Evolutionary conservation across 2,113 vertebrate genomes (phyloP), one percentile per base, ranked within the genome.

Genomic region (Neodontobutis hainanensis): DNA sequence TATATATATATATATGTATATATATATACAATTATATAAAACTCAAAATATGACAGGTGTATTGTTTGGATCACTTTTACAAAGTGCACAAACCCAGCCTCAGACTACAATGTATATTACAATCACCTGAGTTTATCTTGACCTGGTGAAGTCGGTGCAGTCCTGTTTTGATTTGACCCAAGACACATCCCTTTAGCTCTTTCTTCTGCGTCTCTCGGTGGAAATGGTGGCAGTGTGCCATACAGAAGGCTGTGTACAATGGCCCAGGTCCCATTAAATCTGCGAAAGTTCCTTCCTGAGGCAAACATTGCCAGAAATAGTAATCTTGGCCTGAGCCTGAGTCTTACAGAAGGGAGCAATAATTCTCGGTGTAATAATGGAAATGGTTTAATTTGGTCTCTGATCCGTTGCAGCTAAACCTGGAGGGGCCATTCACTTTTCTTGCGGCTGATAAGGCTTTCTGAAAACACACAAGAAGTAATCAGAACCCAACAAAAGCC

Each of bases 201-300:
- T 65, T 91, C 65, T 36, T 32, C 45, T 27, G 62, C 50, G 5
- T 47, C 90, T 90, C 91, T 85, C 81, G 89, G 70, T 92, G 80
- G 76, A 90, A 70, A 89, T 70, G 59, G 94, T 96, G 96, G 94
- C 88, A 73, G 43, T 0, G 84, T 92, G 95, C 95, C 96, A 96
- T 94, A 96, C 95, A 95, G 95, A 96, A 97, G 95, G 94, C 92
- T 82, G 94, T 91, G 93, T 95, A 98, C 96, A 98, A 96, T 97
- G 95, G 95, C 94, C 93, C 92, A 94, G 94, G 85, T 93, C 95
- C 95, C 95, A 95, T 96, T 97, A 96, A 96, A 96, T 94, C 93
- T 91, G 92, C 92, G 93, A 96, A 97, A 93, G 94, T 95, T 96
- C 95, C 96, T 98, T 96, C 96, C 96, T 96, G 92, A 95, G 94